These are phyloP conservation scores for Hydrolagus affinis DNA, from an alignment of 2,113 vertebrate species.

Conservation along the genomic window DNA sequence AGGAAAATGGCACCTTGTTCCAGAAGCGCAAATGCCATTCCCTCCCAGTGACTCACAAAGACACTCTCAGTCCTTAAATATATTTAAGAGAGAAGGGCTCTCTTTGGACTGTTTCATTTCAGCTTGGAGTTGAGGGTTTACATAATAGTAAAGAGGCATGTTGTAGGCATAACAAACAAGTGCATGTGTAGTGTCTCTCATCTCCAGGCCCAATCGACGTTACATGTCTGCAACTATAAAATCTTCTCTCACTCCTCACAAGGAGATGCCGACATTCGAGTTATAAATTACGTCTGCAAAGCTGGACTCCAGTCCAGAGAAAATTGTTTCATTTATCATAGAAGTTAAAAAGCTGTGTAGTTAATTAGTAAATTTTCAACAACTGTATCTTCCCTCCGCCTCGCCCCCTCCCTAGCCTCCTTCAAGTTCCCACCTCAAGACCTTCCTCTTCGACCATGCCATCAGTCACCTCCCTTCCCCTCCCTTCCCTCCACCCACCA, in stretches of 20 bases:
- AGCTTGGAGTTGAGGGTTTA: not conserved
- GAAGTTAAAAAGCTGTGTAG: no score
- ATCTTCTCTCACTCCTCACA: not conserved
- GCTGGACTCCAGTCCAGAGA: not conserved
- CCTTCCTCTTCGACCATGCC: no score
- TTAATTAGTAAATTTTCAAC: no score
- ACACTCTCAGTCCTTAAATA: not conserved
- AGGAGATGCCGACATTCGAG: not conserved
- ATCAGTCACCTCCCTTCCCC: no score
- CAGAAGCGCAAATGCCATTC: not conserved
- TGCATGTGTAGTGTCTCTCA: not conserved
- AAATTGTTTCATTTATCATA: not conserved
- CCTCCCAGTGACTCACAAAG: not conserved
- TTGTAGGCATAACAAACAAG: not conserved
- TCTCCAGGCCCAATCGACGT: not conserved
- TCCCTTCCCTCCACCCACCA: no score
- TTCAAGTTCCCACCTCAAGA: no score
- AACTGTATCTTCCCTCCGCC: no score
- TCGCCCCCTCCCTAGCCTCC: no score
- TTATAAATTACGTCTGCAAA: not conserved
- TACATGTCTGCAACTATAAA: not conserved
- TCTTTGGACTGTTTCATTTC: not conserved
- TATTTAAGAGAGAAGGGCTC: not conserved
- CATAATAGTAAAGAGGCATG: not conserved
- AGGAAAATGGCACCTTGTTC: not conserved